A percentile compares a stretch with the other conserved stretches of the same genome.
These are phyloP conservation scores for Apamea monoglypha DNA, from an alignment of 2,888 invertebrate genomes.

Conservation along the genomic window DNA sequence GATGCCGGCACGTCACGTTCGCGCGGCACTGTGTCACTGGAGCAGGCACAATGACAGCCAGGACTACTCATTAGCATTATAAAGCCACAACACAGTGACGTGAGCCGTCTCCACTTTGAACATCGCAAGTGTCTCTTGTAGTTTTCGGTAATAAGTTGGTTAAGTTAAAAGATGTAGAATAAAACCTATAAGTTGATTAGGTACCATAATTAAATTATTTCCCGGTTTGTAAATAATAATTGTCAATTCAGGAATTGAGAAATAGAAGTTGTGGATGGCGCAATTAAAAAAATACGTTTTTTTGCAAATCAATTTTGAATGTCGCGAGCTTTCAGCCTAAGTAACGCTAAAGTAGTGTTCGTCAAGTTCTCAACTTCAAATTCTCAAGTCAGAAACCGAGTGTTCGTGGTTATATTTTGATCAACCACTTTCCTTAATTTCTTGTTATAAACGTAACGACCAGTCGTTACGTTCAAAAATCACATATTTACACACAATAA, in stretches of 20 bases:
- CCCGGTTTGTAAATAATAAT: background rate
- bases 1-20: slow-evolving; percentile 28
- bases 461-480: no score
- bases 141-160: background rate
- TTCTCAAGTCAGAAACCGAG: no score
- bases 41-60: slow-evolving; percentile 56
- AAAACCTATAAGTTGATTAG: background rate
- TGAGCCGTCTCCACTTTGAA: background rate
- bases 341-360: background rate
- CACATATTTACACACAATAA: no score
- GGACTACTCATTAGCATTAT: slow-evolving; percentile 64
- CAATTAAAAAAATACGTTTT: background rate
- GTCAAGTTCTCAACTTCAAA: background rate
- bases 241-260: background rate
- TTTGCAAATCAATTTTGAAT: background rate
- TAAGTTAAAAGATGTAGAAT: background rate
- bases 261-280: no score
- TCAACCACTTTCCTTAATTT: background rate
- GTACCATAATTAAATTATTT: background rate
- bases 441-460: background rate
- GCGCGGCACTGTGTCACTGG: slow-evolving; percentile 63
- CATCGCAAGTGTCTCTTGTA: background rate
- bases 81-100: slow-evolving; percentile 35
- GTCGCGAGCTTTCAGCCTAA: no score
- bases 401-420: no score